Base-by-base conservation (phyloP, 2,888 invertebrate species). In the Mesorhabditis sp. region DNA sequence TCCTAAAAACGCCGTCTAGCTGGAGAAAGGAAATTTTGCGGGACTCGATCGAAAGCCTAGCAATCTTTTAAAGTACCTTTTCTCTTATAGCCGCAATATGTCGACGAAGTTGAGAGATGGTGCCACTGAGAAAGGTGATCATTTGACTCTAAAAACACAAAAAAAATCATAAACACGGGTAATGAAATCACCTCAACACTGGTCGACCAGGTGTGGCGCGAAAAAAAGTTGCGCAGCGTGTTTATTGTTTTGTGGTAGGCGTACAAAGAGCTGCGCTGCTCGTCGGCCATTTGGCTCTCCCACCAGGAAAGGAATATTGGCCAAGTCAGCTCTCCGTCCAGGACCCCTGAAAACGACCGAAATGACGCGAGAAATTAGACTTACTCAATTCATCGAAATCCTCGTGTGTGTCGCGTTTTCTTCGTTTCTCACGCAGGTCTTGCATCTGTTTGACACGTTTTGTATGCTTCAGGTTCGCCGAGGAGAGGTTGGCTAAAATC, bases 331-430 rank as follows among this genome's bases (percentile, higher is more conserved):
- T 50, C 58, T 13, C n/a, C 58, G n/a, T 50, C n/a, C n/a, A n/a
- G 7, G 10, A 50, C n/a, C n/a, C 58, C 58, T 50, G 58, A 50
- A 50, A 13, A 50, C 10, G n/a, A n/a, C n/a, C n/a, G 58, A 50
- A 28, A 28, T 28, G 28, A 28, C 28, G 28, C 28, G 28, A 28
- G 28, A 28, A 28, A 28, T 28, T 28, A 2, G 28, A 28, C 28
- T 28, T 50, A 50, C 58, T n/a, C 10, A 50, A 50, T 50, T 50
- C 58, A 2, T 10, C n/a, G 58, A 50, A 50, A 13, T 50, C 58
- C 58, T 50, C 58, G n/a, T 50, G 58, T n/a, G n/a, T 50, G 58
- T 10, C 58, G 7, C n/a, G 58, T 50, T 50, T 50, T n/a, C 58
- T 50, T 50, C 58, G 58, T n/a, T 13, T 13, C 58, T 50, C 58